A percentile compares a stretch with the other conserved stretches of the same genome.
These are phyloP conservation scores for Oligia fasciuncula DNA, from an alignment of 2,888 invertebrate genomes.

Conservation along the genomic window DNA sequence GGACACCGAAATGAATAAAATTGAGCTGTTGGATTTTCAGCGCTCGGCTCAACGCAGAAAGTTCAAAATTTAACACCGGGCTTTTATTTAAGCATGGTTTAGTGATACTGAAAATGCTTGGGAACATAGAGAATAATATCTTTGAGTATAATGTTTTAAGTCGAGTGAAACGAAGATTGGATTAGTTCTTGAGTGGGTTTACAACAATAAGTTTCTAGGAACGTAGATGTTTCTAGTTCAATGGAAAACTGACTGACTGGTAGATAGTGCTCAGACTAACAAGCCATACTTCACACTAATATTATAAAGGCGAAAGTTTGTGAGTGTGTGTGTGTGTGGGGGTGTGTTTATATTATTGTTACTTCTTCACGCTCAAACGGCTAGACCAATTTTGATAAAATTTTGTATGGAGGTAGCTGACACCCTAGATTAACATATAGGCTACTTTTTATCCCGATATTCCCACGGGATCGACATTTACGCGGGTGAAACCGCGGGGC, in stretches of 20 bases:
- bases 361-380: no score
- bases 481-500: no score
- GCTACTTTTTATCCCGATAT: no score
- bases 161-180: not conserved
- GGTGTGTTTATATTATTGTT: no score
- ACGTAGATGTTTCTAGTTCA: not conserved
- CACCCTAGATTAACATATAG: no score
- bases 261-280: no score
- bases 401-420: no score
- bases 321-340: no score
- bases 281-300: no score
- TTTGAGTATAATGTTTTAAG: not conserved
- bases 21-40: not conserved
- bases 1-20: not conserved
- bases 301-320: no score
- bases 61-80: not conserved
- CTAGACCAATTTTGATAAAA: no score
- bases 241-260: not conserved
- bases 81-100: not conserved
- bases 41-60: accelerated
- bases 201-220: not conserved
- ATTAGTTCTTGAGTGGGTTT: not conserved
- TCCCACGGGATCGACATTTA: no score
- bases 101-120: not conserved
- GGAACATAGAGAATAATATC: not conserved